Evolutionary conservation across 1,140 invertebrate species (phyloP), one percentile per base, ranked within the genome.

Genomic region (Drosophila parvula): DNA sequence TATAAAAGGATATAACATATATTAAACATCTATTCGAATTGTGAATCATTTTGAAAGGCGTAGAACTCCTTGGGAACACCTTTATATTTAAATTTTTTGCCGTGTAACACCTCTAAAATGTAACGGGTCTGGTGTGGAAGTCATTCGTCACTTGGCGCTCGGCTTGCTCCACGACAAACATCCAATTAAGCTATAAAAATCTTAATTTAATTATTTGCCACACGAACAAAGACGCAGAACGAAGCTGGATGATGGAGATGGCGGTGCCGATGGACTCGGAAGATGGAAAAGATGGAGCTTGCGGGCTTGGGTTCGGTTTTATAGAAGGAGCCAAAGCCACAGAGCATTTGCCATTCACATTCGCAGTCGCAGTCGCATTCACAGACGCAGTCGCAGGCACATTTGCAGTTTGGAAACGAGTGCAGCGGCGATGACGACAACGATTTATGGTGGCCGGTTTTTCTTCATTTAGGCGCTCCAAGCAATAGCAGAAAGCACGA

Each of bases 141-240:
- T 40, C 63, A 61, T 60, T 77, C 64, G 75, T 69, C 50, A 65
- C 63, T 64, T 59, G 74, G 18, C 79, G 48, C 36, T 60, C 60
- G 61, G 56, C 57, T 43, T 22, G 61, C 61, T 59, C 51, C 64
- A 73, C 81, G 78, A 86, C 83, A 88, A 81, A 69, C 83, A 88
- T 88, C 83, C 83, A 88, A 88, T 88, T 88, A 88, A 88, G 83
- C 79, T 78, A 89, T 88, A 88, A 89, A 78, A 88, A 83, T 80
- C 77, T 74, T 88, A 89, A 88, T 89, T 89, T 89, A 88, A 88
- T 89, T 88, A 83, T 89, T 89, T 89, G 79, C 83, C 73, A 83
- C 79, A 88, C 83, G 79, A 88, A 81, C 81, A 81, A 86, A 81
- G 73, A 30, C 47, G 27, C 58, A 74, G 61, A 79, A 79, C 61